Conservation (phyloP, 1,140 invertebrate species). For the Plectus sambesii region DNA sequence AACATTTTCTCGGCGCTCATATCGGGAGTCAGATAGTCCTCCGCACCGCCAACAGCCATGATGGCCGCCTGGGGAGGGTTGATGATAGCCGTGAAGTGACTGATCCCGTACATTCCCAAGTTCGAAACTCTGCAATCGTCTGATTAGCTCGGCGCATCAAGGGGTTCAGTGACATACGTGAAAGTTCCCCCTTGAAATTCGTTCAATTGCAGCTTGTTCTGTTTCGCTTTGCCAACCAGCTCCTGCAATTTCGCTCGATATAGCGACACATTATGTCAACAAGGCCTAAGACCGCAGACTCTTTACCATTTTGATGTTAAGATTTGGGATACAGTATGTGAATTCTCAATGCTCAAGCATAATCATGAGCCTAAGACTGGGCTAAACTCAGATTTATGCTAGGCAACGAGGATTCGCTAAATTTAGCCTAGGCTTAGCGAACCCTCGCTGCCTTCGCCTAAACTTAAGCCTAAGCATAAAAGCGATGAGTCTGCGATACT, state of each 20-base stretch:
- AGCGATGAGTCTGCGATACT: no score
- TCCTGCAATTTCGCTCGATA: slow-evolving; percentile 69
- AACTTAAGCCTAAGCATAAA: no score
- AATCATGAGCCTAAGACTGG: no score
- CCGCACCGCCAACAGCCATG: slow-evolving; percentile 55
- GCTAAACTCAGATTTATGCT: no score
- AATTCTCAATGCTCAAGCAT: no score
- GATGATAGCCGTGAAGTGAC: slow-evolving; percentile 58
- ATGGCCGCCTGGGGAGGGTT: slow-evolving; percentile 61
- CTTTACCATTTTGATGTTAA: no score
- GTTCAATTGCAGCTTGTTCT: slow-evolving; percentile 80
- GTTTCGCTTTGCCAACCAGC: slow-evolving; percentile 74
- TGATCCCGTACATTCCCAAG: slow-evolving; percentile 87
- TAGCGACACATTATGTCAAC: no score
- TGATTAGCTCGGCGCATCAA: not conserved
- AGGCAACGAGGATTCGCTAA: no score
- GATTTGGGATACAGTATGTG: no score
- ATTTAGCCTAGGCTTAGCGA: no score
- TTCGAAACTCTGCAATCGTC: slow-evolving; percentile 64
- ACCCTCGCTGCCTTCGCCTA: no score
- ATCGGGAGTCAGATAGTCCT: slow-evolving; percentile 50
- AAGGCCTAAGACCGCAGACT: no score
- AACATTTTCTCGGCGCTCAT: slow-evolving; percentile 24
- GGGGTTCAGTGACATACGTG: slow-evolving; percentile 18
- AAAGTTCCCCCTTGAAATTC: slow-evolving; percentile 77